Percentiles rank a stretch among this genome's conserved stretches.
Conservation (phyloP, 2,113 vertebrate genomes). For the Panthera tigris region DNA sequence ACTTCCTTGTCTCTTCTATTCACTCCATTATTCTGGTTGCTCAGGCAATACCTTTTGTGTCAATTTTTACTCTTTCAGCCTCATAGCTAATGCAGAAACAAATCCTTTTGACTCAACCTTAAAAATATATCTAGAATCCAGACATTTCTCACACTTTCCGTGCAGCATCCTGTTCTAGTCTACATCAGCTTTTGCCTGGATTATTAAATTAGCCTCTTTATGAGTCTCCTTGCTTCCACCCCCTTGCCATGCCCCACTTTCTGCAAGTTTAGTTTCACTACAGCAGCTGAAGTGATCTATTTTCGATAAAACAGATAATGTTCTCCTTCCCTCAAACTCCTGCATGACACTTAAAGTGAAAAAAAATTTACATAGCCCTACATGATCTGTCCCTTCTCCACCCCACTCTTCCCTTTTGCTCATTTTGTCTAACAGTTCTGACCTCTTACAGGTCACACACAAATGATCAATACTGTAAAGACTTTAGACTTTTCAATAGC, state of each 20-base stretch:
- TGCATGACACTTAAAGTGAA: background rate
- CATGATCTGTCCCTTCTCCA: background rate
- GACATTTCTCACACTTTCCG: background rate
- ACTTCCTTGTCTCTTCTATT: background rate
- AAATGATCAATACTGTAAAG: background rate
- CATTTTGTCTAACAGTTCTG: background rate
- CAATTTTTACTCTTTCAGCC: background rate
- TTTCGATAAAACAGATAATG: background rate
- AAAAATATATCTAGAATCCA: background rate
- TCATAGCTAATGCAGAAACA: background rate
- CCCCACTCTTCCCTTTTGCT: background rate
- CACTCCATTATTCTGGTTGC: background rate
- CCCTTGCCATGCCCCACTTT: background rate
- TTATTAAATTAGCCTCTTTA: background rate
- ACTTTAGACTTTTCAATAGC: background rate
- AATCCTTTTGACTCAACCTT: slow-evolving; percentile 18
- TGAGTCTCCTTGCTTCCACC: background rate
- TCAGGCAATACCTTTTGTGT: background rate
- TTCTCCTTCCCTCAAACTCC: background rate
- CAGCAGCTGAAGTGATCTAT: background rate
- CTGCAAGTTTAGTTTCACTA: background rate
- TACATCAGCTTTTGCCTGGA: background rate
- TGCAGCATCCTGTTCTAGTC: background rate
- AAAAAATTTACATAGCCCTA: background rate
- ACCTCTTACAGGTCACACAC: background rate